Evolutionary conservation across 2,113 vertebrate genomes (phyloP), one percentile per base, ranked within the genome.

Genomic region (Limanda limanda): DNA sequence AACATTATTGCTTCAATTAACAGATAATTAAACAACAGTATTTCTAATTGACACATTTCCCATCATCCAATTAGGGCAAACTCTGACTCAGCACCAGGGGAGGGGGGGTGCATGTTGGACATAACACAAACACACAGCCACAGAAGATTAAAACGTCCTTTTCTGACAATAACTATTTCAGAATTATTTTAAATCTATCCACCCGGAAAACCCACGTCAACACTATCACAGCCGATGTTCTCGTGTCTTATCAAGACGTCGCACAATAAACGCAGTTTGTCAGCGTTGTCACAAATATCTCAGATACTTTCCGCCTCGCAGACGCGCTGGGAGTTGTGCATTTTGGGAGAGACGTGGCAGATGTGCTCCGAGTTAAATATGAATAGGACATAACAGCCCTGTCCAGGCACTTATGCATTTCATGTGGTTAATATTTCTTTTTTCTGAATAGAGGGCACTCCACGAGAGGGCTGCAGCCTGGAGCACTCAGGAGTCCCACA

Each of bases 331-430:
- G 81, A 90, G 88, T 82, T 87, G 90, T 88, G 90, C 91, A 91
- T 92, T 93, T 92, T 88, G 75, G 84, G 88, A 86, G 72, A 64
- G 80, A 87, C 65, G 71, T 71, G 81, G 86, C 89, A 89, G 88
- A 92, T 89, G 86, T 87, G 88, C 88, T 89, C 74, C 2, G 67
- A 85, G 85, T 94, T 91, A 94, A 94, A 94, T 91, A 94, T 94
- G 89, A 93, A 95, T 91, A 75, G 82, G 87, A 91, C 92, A 88
- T 93, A 93, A 94, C 90, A 90, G 92, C 81, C 90, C 84, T 86
- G 90, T 90, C 89, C 89, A 78, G 87, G 88, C 86, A 92, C 92
- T 94, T 91, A 81, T 89, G 86, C 90, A 83, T 90, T 93, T 92
- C 79, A 79, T 86, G 84, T 89, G 90, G 89, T 94, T 94, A 92